These are phyloP conservation scores for Lissonota sp. DNA, from an alignment of 2,888 invertebrate species.

Conservation along the genomic window DNA sequence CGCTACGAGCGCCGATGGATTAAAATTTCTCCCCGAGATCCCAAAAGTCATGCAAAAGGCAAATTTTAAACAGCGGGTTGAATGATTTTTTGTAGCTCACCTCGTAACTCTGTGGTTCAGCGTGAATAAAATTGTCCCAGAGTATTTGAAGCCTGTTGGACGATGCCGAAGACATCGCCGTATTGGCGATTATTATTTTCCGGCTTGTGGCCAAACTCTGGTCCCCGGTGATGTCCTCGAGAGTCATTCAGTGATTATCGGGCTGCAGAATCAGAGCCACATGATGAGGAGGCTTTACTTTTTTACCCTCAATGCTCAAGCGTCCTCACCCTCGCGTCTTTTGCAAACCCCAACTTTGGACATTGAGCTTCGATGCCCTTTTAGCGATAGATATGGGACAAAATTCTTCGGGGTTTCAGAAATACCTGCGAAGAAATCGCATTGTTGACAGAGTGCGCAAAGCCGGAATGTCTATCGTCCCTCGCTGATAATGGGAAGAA, in stretches of 20 bases:
- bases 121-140: constrained; percentile 88
- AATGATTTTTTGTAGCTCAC: constrained; percentile 79
- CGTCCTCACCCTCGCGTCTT: no score
- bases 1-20: background rate
- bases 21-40: background rate
- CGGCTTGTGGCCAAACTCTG: constrained; percentile 26
- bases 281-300: constrained; percentile 2
- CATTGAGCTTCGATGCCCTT: no score
- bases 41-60: background rate
- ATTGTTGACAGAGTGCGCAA: background rate
- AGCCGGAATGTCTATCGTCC: background rate
- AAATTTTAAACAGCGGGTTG: background rate
- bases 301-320: background rate
- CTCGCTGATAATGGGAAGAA: constrained; percentile 11
- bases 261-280: constrained; percentile 12
- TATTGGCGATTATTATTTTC: constrained; percentile 7
- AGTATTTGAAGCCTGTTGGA: constrained; percentile 83
- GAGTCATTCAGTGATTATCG: background rate
- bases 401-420: no score
- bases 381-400: no score
- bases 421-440: constrained; percentile 22
- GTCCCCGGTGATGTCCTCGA: background rate
- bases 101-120: constrained; percentile 87
- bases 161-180: constrained; percentile 74
- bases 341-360: no score